Evolutionary conservation across 2,888 invertebrate genomes (phyloP), one percentile per base, ranked within the genome.

Genomic region (Drosophila aldrichi): DNA sequence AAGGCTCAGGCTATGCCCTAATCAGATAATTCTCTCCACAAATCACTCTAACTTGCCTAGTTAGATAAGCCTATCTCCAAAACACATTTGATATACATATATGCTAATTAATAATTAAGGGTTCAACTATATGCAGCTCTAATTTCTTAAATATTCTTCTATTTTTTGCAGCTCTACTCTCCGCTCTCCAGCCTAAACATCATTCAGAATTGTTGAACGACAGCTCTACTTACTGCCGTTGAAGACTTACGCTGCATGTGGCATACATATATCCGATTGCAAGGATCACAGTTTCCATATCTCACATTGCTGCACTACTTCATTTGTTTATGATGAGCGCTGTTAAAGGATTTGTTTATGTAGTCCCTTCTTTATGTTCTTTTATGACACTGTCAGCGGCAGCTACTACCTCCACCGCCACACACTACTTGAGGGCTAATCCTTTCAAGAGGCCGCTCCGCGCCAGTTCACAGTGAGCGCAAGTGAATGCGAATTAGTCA

Each of bases 181-280:
- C 8, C 8, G 16, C 14, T 8, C 36, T 9, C 22, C 20, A 34
- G 20, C 0, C 9, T 4, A 16, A 32, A 20, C 8, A 34, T 34
- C 7, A 8, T 8, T 20, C 4, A 14, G 20, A 5, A 36, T 10
- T 22, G 12, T 49, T 18, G 6, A 3, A 0, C 29, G 18, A 32
- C 48, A 32, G 12, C 48, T 32, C 48, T 49, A 49, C 48, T 32
- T 12, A 49, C 7, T 18, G 29, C 7, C 44, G 58, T 29, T 49
- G 66, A 63, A 65, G 67, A 64, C 57, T 61, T 72, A n/a, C 75
- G 63, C 75, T 60, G 88, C 82, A 82, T 82, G 86, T 85, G 88
- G 82, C 59, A 36, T 22, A 44, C 59, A 36, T 22, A 44, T 52
- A 40, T 36, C 40, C 2, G 25, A 49, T 41, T 48, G 44, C 34